phyloP scores from a whole-genome alignment of 2,888 invertebrate genomes.

The Spodoptera littoralis region DNA sequence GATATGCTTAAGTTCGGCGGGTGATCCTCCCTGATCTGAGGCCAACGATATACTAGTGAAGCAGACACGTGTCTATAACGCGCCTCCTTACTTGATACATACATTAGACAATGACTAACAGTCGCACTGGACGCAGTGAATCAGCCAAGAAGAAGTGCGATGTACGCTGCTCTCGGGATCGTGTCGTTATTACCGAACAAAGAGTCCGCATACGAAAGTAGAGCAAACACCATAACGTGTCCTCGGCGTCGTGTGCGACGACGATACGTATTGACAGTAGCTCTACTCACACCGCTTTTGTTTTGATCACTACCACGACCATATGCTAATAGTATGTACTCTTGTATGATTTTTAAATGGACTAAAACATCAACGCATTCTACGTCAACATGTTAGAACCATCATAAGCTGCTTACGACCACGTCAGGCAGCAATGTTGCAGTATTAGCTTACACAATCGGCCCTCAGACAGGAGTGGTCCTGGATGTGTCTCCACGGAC shows the following conservation, averaged over 20 bases:
- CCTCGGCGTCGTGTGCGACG: conserved; percentile 2
- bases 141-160: neutral
- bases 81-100: conserved; percentile 41
- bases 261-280: conserved; percentile 9
- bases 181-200: conserved; percentile 5
- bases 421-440: conserved; percentile 48
- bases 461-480: conserved; percentile 86
- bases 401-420: conserved; percentile 35
- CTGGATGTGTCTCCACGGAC: conserved; percentile 80
- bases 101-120: neutral
- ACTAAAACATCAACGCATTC: conserved; percentile 9
- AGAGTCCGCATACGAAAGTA: conserved; percentile 7
- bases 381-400: conserved; percentile 33
- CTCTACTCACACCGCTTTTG: conserved; percentile 11
- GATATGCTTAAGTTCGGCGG: conserved; percentile 90
- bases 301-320: neutral
- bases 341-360: conserved; percentile 36
- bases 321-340: conserved; percentile 15
- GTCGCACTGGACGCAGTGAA: neutral
- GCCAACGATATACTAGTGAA: conserved; percentile 66
- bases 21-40: conserved; percentile 81
- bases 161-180: conserved; percentile 1
- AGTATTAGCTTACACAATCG: conserved; percentile 61
- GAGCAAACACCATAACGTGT: conserved; percentile 9
- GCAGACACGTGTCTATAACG: conserved; percentile 55